Evolutionary conservation across 2,888 invertebrate genomes (phyloP), one percentile per base, ranked within the genome.

Genomic region (Cyclophora albipunctata): DNA sequence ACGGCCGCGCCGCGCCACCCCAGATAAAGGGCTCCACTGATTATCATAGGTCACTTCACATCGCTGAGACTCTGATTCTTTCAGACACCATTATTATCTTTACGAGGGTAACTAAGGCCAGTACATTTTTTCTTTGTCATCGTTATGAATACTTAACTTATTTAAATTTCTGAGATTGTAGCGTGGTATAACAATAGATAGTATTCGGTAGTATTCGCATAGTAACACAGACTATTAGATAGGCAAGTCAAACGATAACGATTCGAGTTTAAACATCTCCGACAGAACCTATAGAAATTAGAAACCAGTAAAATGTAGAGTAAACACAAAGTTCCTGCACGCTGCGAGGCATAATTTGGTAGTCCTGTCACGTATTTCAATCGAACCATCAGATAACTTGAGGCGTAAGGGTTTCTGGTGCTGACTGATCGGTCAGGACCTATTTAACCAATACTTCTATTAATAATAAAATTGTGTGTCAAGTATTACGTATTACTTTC

Each of bases 311-410:
- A 20, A 20, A 20, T 20, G 20, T 20, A 20, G 20, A 20, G 20
- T 20, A 20, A 20, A 20, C 20, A 20, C 20, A 20, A 20, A 20
- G 20, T 20, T 20, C 20, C 20, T 20, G 20, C 20, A 20, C 20
- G 20, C 20, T 20, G 20, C 20, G 20, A 20, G 20, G 33, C 34
- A 43, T 7, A 42, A 42, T 71, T 77, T 66, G 63, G 66, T 53
- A 80, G 63, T 71, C 76, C 60, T 59, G 69, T 75, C 83, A 83
- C 84, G 82, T 82, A 81, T 78, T 80, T 83, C 80, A 84, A 84
- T 85, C 71, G 76, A 73, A 71, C 72, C 71, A 72, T 69, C 69
- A 69, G 69, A 72, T 71, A 73, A 65, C 63, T 63, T 68, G 70
- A 64, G 66, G 64, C 59, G 61, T 69, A 66, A 65, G 67, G 65